These are phyloP conservation scores for Neoscelio sp. DNA, from an alignment of 2,888 invertebrate genomes.

Conservation along the genomic window DNA sequence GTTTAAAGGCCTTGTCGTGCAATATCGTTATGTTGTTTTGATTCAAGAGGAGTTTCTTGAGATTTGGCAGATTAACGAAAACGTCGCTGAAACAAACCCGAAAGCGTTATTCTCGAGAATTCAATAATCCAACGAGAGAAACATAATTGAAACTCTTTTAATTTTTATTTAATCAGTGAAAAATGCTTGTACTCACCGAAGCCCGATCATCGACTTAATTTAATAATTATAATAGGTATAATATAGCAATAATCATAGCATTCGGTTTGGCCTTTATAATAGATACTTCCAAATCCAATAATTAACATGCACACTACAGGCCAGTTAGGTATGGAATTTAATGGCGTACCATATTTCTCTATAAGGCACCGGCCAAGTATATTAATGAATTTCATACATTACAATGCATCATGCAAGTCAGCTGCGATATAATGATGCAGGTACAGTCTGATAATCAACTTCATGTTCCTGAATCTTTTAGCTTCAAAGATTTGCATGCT, in stretches of 20 bases:
- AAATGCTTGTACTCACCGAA: constrained; percentile 28
- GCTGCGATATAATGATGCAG: constrained; percentile 52
- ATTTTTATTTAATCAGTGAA: background rate
- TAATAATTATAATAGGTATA: constrained; percentile 19
- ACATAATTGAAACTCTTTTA: no score
- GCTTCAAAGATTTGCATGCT: constrained; percentile 55
- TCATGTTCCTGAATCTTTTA: constrained; percentile 55
- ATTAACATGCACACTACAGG: constrained; percentile 49
- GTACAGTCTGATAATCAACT: constrained; percentile 53
- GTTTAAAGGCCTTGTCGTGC: constrained; percentile 92
- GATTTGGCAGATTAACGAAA: constrained; percentile 89
- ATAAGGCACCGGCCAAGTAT: constrained; percentile 9
- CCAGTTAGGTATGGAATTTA: background rate
- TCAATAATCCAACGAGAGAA: background rate
- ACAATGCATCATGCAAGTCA: constrained; percentile 61
- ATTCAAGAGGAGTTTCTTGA: constrained; percentile 91
- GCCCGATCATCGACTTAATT: constrained; percentile 18
- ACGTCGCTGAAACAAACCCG: constrained; percentile 84
- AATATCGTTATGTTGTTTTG: constrained; percentile 93
- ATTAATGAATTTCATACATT: constrained; percentile 56
- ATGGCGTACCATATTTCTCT: constrained; percentile 10
- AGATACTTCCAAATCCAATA: constrained; percentile 23
- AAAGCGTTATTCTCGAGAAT: background rate
- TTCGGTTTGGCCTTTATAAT: constrained; percentile 16
- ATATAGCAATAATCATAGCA: constrained; percentile 16